Conservation (phyloP, 2,797 vertebrate species). For the Phoxinus dragarum region DNA sequence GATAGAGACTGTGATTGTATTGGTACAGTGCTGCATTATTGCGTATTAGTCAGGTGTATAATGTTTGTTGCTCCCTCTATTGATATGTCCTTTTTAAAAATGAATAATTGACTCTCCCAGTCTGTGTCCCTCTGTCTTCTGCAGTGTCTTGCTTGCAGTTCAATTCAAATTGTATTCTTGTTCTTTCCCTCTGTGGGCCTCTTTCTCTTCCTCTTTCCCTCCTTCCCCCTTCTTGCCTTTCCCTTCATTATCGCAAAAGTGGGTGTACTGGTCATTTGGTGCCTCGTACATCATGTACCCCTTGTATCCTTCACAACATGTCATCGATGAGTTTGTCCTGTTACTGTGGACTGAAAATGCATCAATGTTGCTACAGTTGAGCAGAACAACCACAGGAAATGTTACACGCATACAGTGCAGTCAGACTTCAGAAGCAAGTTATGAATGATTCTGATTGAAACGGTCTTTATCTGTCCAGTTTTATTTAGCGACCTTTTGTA, state of each 20-base stretch:
- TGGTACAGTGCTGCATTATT: background rate
- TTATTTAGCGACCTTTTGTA: background rate
- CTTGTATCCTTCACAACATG: background rate
- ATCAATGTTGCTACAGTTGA: background rate
- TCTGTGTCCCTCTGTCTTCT: conserved; percentile 49
- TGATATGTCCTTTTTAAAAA: conserved; percentile 16
- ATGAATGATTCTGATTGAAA: background rate
- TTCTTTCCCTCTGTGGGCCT: conserved; percentile 25
- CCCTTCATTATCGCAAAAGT: conserved; percentile 52
- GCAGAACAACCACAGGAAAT: conserved; percentile 6
- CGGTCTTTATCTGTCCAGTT: background rate
- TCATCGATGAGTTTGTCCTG: conserved; percentile 25
- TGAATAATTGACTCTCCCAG: conserved; percentile 13
- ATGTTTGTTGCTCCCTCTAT: background rate
- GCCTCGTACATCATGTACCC: background rate
- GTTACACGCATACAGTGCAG: background rate
- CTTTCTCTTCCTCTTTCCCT: conserved; percentile 33
- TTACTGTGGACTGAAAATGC: background rate
- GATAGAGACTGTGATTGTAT: background rate
- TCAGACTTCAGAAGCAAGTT: background rate
- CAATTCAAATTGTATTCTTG: conserved; percentile 15
- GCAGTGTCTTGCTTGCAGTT: background rate
- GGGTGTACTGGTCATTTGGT: background rate
- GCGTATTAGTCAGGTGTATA: background rate
- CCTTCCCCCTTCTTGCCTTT: conserved; percentile 4